phyloP scores from a whole-genome alignment of 2,888 invertebrate genomes.

The Catocala nupta region DNA sequence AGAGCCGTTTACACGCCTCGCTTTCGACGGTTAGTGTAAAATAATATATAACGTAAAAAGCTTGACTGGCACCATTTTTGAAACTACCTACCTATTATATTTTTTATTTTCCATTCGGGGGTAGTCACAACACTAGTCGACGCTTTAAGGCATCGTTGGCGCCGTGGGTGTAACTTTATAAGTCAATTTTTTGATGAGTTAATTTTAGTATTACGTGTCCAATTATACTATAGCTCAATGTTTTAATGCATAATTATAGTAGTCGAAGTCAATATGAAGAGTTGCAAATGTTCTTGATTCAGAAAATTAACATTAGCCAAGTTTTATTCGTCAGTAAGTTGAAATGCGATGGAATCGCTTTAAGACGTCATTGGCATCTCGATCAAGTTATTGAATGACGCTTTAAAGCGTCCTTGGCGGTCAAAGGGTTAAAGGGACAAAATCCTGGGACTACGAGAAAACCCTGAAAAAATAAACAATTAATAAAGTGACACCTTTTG shows the following conservation, averaged over 20 bases:
- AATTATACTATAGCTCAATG: slow-evolving; percentile 8
- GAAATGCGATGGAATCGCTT: slow-evolving; percentile 11
- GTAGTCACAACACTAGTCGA: slow-evolving; percentile 20
- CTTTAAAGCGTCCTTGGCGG: slow-evolving; percentile 14
- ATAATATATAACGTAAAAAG: slow-evolving; percentile 14
- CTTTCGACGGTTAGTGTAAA: slow-evolving; percentile 19
- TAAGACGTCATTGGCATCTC: slow-evolving; percentile 14
- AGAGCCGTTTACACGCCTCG: no score
- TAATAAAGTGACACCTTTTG: no score
- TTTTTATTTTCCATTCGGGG: slow-evolving; percentile 16
- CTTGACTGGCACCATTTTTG: slow-evolving; percentile 17
- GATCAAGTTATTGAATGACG: slow-evolving; percentile 15
- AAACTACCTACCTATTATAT: slow-evolving; percentile 17
- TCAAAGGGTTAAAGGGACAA: slow-evolving; percentile 14
- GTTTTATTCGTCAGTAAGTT: slow-evolving; percentile 8
- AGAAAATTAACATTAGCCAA: slow-evolving; percentile 10
- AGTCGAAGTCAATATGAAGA: slow-evolving; percentile 7
- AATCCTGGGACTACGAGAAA: no score
- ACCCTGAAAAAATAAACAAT: no score
- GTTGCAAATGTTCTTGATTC: slow-evolving; percentile 7
- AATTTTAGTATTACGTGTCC: slow-evolving; percentile 10
- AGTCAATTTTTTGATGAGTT: slow-evolving; percentile 12
- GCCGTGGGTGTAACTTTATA: slow-evolving; percentile 5
- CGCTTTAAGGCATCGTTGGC: slow-evolving; percentile 17
- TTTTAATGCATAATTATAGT: slow-evolving; percentile 12